Evolutionary conservation across 2,888 invertebrate species (phyloP).

Genomic region (Spicauda simplicius): DNA sequence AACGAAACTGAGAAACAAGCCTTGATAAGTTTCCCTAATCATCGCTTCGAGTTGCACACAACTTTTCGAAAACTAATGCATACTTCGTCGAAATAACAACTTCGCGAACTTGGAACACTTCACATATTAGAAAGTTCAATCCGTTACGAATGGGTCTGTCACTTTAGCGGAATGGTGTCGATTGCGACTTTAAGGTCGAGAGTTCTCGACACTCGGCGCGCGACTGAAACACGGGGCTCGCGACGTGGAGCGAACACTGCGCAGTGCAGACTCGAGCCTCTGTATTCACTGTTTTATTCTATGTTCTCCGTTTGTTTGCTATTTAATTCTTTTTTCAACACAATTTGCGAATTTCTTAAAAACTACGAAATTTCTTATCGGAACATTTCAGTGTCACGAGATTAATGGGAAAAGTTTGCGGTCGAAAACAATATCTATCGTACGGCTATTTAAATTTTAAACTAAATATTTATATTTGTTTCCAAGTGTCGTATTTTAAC

Average conservation of each 20-base stretch:
- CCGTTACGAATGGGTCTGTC: constrained; percentile 40
- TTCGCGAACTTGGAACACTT: constrained; percentile 38
- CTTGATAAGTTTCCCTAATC: constrained; percentile 79
- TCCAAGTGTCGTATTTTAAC: constrained; percentile 25
- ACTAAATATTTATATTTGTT: constrained; percentile 31
- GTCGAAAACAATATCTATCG: constrained; percentile 8
- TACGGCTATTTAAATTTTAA: constrained; percentile 21
- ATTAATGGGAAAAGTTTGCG: constrained; percentile 12
- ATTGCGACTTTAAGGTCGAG: constrained; percentile 65
- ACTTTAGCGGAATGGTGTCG: constrained; percentile 53
- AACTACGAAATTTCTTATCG: no score
- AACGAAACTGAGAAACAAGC: constrained; percentile 76
- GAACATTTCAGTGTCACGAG: constrained; percentile 24
- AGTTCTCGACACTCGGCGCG: constrained; percentile 64
- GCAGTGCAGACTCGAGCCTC: constrained; percentile 63
- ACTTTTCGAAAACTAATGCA: constrained; percentile 37
- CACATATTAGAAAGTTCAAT: constrained; percentile 39
- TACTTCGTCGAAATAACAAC: constrained; percentile 34
- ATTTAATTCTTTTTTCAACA: constrained; percentile 24
- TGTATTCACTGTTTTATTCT: constrained; percentile 53
- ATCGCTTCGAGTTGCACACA: constrained; percentile 55
- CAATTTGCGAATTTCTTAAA: neutral
- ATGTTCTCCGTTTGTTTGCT: constrained; percentile 27
- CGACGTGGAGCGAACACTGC: constrained; percentile 63
- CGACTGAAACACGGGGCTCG: constrained; percentile 60